Conservation (phyloP, 2,888 invertebrate genomes). For the Galerucella pusilla region DNA sequence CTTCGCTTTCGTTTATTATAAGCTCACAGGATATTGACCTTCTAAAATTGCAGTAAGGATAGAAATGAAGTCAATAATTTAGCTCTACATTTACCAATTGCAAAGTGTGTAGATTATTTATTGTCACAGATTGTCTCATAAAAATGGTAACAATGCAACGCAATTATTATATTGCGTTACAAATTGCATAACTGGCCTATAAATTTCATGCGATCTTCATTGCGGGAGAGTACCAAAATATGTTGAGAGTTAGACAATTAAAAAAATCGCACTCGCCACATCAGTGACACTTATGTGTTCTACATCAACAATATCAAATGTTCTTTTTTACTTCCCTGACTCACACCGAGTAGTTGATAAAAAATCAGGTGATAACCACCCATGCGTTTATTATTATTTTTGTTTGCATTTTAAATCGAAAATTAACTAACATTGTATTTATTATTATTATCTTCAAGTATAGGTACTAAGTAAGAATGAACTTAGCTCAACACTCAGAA, state of each 20-base stretch:
- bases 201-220: conserved; percentile 36
- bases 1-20: neutral
- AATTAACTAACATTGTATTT: neutral
- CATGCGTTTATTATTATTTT: conserved; percentile 46
- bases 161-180: neutral
- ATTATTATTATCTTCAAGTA: neutral
- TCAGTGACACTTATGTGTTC: conserved; percentile 30
- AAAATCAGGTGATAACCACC: conserved; percentile 50
- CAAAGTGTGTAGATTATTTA: neutral
- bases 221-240: conserved; percentile 46
- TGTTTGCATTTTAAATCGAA: conserved; percentile 35
- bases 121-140: too few species aligned
- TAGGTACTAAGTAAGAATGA: too few species aligned
- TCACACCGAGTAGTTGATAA: conserved; percentile 51
- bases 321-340: conserved; percentile 51
- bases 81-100: neutral
- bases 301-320: conserved; percentile 31
- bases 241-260: conserved; percentile 36
- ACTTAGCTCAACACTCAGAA: too few species aligned
- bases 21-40: neutral
- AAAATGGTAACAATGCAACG: neutral
- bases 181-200: conserved; percentile 12
- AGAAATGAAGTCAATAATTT: neutral
- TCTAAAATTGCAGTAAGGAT: neutral
- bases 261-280: conserved; percentile 49